Percentiles rank a stretch among this genome's conserved stretches.
phyloP scores from a whole-genome alignment of 2,113 vertebrate species.

The Sciurus niger region DNA sequence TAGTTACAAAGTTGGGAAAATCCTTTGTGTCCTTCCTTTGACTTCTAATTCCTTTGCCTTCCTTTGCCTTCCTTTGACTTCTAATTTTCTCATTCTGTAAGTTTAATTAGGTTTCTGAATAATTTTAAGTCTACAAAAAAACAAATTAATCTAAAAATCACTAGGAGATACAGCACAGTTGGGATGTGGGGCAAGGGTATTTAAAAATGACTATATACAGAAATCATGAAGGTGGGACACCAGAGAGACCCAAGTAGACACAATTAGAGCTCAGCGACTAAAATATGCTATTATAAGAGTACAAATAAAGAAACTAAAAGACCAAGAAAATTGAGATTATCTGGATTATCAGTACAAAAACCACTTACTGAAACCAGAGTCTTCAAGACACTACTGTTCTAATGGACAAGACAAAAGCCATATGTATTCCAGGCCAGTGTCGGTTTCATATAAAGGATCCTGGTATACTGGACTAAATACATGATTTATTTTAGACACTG shows the following conservation, averaged over 20 bases:
- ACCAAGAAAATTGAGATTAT: neutral
- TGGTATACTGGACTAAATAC: neutral
- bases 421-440: neutral
- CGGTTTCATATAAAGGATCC: neutral
- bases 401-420: neutral
- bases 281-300: neutral
- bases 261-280: neutral
- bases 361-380: neutral
- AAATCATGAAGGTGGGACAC: neutral
- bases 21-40: neutral
- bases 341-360: conserved; percentile 1
- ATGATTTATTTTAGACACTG: neutral
- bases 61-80: neutral
- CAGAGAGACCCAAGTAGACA: neutral
- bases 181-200: accelerated
- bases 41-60: neutral
- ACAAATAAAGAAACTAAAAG: neutral
- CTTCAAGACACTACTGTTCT: neutral
- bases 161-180: neutral
- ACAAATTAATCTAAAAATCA: neutral
- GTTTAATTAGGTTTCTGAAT: neutral
- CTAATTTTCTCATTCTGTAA: neutral
- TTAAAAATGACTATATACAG: neutral
- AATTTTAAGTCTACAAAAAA: neutral
- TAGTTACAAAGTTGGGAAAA: neutral